Percentiles rank a stretch among this genome's conserved stretches.
phyloP scores from a whole-genome alignment of 2,888 invertebrate genomes.

The Tuta absoluta region DNA sequence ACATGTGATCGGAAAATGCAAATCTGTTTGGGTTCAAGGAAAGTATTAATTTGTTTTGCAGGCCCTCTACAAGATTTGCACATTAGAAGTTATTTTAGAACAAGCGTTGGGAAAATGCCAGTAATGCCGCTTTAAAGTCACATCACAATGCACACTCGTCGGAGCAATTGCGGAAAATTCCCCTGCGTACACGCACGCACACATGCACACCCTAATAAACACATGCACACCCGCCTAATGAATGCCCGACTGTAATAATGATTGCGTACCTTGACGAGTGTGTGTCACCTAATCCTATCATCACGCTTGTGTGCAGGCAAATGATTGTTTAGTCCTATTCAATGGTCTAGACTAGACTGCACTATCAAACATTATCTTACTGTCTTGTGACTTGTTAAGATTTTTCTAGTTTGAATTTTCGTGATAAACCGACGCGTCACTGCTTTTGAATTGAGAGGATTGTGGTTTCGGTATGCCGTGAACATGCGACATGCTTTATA shows the following conservation, averaged over 20 bases:
- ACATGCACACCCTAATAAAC: not conserved
- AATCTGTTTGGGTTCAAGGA: not conserved
- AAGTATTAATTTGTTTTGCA: not conserved
- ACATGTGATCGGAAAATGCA: not conserved
- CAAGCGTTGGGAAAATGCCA: constrained; percentile 25
- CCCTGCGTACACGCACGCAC: not conserved
- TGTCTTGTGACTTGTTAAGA: no score
- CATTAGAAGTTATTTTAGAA: constrained; percentile 22
- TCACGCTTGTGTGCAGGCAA: no score
- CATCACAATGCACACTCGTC: not conserved
- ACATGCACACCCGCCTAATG: not conserved
- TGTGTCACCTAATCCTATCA: no score
- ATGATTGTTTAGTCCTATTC: not conserved
- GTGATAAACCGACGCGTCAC: no score
- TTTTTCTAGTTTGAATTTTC: no score
- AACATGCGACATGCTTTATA: no score
- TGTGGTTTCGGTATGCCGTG: no score
- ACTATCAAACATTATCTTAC: no score
- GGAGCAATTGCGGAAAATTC: constrained; percentile 26
- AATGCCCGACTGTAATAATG: no score
- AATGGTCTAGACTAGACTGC: no score
- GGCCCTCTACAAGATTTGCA: not conserved
- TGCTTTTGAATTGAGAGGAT: no score
- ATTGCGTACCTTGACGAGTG: no score
- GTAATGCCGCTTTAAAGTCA: not conserved